Conservation (phyloP, 2,113 vertebrate species). For the Centropus unirufus region DNA sequence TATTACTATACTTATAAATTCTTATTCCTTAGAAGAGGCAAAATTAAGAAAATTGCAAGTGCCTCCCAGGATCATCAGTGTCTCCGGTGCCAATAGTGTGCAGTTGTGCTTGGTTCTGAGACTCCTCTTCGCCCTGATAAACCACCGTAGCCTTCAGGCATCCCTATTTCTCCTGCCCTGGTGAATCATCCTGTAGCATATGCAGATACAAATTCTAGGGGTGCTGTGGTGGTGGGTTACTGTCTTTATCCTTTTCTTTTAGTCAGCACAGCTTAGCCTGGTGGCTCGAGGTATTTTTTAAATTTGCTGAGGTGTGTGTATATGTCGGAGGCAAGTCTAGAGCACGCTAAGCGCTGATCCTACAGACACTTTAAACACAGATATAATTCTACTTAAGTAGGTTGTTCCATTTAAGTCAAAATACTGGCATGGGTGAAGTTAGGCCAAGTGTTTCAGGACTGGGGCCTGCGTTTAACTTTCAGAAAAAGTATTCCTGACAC, state of each 20-base stretch:
- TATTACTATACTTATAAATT: background rate
- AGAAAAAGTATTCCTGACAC: slow-evolving; percentile 34
- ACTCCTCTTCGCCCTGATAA: background rate
- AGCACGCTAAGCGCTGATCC: background rate
- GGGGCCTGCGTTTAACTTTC: slow-evolving; percentile 29
- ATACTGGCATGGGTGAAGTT: slow-evolving; percentile 19
- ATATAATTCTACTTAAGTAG: slow-evolving; percentile 35
- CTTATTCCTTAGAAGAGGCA: background rate
- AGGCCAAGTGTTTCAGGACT: slow-evolving; percentile 5
- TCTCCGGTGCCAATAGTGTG: background rate
- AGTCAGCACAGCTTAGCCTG: background rate
- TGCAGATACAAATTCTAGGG: background rate
- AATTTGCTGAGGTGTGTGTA: background rate
- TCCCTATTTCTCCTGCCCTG: background rate
- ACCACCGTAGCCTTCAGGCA: background rate
- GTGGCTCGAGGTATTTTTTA: background rate
- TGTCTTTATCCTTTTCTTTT: background rate
- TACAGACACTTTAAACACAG: slow-evolving; percentile 5
- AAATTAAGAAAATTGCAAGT: background rate
- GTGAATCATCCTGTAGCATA: background rate
- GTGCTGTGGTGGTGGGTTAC: background rate
- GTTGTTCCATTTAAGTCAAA: slow-evolving; percentile 52
- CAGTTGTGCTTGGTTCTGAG: background rate
- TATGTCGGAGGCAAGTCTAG: background rate
- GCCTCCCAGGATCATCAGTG: background rate